phyloP scores from a whole-genome alignment of 2,888 invertebrate genomes.

The Epinotia brunnichana region DNA sequence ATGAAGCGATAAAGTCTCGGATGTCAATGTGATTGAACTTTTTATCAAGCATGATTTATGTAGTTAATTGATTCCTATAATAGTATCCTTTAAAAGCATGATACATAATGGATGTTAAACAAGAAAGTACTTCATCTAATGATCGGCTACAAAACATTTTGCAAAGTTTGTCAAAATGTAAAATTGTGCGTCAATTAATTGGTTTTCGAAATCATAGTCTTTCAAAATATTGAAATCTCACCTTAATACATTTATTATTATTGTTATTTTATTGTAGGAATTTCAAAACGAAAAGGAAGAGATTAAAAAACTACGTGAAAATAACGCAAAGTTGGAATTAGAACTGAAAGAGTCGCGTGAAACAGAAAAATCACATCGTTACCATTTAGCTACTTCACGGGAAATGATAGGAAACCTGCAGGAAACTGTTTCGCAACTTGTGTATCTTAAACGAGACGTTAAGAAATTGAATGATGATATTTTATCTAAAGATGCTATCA shows the following conservation, averaged over 20 bases:
- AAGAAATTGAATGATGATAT: constrained; percentile 73
- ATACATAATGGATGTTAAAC: constrained; percentile 51
- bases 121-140: constrained; percentile 49
- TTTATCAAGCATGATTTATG: not conserved
- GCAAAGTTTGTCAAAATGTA: constrained; percentile 66
- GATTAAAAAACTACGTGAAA: constrained; percentile 64
- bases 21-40: not conserved
- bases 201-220: constrained; percentile 14
- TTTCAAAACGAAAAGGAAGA: constrained; percentile 68
- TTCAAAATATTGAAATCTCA: constrained; percentile 6
- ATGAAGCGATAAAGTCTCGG: not conserved
- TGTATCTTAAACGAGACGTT: constrained; percentile 72
- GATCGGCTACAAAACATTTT: constrained; percentile 66
- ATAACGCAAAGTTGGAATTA: constrained; percentile 65
- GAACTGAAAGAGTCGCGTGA: constrained; percentile 72
- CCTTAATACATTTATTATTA: not conserved
- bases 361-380: constrained; percentile 75
- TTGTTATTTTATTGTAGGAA: constrained; percentile 54
- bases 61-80: not conserved
- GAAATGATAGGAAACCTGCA: constrained; percentile 78
- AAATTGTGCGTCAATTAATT: constrained; percentile 64
- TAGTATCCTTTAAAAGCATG: not conserved
- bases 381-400: constrained; percentile 70
- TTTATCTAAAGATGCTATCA: constrained; percentile 58
- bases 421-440: constrained; percentile 75